Evolutionary conservation across 1,140 invertebrate genomes (phyloP).

Genomic region (Popillia japonica): DNA sequence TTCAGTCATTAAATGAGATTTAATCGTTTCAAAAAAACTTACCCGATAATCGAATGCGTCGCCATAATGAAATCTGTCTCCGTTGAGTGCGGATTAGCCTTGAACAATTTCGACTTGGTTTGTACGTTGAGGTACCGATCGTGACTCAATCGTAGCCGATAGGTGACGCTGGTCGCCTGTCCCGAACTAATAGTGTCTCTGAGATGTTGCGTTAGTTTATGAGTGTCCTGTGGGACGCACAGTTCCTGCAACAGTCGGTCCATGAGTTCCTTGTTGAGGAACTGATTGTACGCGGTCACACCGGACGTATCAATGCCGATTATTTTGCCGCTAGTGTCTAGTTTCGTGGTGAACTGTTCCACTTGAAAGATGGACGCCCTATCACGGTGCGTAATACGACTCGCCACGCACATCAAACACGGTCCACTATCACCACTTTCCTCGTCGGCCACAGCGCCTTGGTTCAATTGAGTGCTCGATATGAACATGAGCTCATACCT

Average conservation of each 20-base stretch:
- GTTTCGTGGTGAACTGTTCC: conserved; percentile 92
- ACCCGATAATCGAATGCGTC: conserved; percentile 83
- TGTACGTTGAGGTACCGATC: conserved; percentile 85
- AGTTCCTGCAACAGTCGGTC: conserved; percentile 78
- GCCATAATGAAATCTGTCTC: conserved; percentile 91
- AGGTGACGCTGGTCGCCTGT: conserved; percentile 76
- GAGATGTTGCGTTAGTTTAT: conserved; percentile 76
- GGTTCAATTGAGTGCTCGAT: conserved; percentile 65
- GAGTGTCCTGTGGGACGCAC: conserved; percentile 78
- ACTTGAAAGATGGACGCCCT: conserved; percentile 75
- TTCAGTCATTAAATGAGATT: too few relatives aligned
- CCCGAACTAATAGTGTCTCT: conserved; percentile 76
- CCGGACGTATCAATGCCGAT: conserved; percentile 78
- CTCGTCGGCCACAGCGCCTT: conserved; percentile 62
- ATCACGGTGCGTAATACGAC: conserved; percentile 84
- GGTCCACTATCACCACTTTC: conserved; percentile 60
- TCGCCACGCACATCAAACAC: conserved; percentile 82
- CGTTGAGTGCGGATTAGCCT: conserved; percentile 70
- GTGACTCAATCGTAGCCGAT: conserved; percentile 77
- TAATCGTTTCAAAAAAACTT: conserved; percentile 53
- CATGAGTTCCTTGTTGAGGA: conserved; percentile 76
- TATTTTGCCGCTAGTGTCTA: conserved; percentile 86
- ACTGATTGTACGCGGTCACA: conserved; percentile 71
- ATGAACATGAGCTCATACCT: conserved; percentile 82
- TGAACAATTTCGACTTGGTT: conserved; percentile 88